Evolutionary conservation across 1,140 invertebrate species (phyloP).

Genomic region (Pentalonia nigronervosa): DNA sequence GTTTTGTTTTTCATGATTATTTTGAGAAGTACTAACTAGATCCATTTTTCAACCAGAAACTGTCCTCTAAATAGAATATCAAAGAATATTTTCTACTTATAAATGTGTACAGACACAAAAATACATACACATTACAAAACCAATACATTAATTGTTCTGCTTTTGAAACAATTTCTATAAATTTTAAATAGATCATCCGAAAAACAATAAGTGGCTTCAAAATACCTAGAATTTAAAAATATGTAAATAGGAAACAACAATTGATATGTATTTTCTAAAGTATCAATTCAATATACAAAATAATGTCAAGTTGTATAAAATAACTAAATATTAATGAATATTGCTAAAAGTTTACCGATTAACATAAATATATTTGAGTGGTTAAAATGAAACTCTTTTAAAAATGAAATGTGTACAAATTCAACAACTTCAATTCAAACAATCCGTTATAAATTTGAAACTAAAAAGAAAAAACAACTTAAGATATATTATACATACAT

Average conservation of each 20-base stretch:
- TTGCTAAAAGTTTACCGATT: background rate
- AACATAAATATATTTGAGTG: background rate
- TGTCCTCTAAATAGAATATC: background rate
- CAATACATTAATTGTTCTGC: background rate
- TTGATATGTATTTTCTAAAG: background rate
- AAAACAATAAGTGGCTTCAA: background rate
- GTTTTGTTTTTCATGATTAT: no score
- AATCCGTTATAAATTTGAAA: background rate
- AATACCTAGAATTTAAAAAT: background rate
- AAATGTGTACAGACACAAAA: background rate
- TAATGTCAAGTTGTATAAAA: background rate
- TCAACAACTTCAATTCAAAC: constrained; percentile 18
- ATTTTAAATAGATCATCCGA: background rate
- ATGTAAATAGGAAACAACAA: background rate
- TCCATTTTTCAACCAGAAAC: background rate
- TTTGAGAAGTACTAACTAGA: background rate
- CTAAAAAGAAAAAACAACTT: constrained; percentile 10
- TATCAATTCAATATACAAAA: background rate
- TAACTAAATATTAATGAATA: background rate
- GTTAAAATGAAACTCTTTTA: background rate
- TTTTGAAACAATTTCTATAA: background rate
- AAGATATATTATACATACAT: background rate
- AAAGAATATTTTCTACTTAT: background rate
- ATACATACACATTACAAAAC: background rate
- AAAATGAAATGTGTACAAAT: background rate